Percentiles rank a stretch among this genome's conserved stretches.
Conservation (phyloP, 1,140 invertebrate genomes). For the Drosophila setifemur region DNA sequence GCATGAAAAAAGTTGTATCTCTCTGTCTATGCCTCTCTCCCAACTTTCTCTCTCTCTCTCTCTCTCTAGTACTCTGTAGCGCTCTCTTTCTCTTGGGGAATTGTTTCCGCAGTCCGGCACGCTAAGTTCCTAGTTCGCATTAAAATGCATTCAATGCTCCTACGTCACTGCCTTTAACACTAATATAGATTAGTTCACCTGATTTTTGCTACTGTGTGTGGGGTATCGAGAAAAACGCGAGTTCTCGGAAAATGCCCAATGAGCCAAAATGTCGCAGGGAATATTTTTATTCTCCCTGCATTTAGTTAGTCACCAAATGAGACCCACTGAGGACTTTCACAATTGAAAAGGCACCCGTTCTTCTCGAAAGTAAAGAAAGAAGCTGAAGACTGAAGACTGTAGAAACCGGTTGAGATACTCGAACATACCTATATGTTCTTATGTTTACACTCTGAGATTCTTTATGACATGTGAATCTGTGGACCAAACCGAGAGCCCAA, state of each 20-base stretch:
- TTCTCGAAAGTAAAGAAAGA: slow-evolving; percentile 5
- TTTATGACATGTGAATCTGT: slow-evolving; percentile 1
- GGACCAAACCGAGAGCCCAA: slow-evolving; percentile 13
- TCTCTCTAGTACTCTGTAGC: background rate
- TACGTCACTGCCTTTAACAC: slow-evolving; percentile 23
- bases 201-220: background rate
- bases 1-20: background rate
- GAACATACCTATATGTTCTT: background rate
- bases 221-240: slow-evolving; percentile 24
- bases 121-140: slow-evolving; percentile 28
- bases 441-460: slow-evolving; percentile 1
- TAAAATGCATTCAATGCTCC: slow-evolving; percentile 30
- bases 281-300: slow-evolving; percentile 7
- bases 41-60: background rate
- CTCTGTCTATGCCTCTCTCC: background rate
- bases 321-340: slow-evolving; percentile 18
- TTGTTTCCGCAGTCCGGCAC: slow-evolving; percentile 35
- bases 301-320: slow-evolving; percentile 17
- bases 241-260: slow-evolving; percentile 50
- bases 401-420: slow-evolving; percentile 30
- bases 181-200: slow-evolving; percentile 16
- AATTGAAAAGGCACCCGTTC: slow-evolving; percentile 7
- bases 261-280: slow-evolving; percentile 37
- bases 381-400: background rate
- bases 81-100: slow-evolving; percentile 1